Evolutionary conservation across 2,888 invertebrate species (phyloP).

Genomic region (Pseudoips prasinana): DNA sequence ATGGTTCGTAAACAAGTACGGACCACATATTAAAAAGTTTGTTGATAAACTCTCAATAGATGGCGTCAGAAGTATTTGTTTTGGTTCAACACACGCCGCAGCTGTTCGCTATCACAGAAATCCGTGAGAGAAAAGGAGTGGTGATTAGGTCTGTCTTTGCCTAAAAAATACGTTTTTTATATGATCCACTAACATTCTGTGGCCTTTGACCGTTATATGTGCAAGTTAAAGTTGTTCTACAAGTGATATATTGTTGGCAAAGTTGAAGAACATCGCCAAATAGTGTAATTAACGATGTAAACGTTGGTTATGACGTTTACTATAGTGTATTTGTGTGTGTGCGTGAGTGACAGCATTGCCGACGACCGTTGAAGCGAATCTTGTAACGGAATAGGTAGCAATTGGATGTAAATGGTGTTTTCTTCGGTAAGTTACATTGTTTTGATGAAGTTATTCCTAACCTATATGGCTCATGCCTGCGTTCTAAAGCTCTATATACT

Average conservation of each 20-base stretch:
- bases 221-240: conserved; percentile 52
- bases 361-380: conserved; percentile 76
- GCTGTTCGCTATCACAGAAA: conserved; percentile 81
- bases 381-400: conserved; percentile 68
- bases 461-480: conserved; percentile 56
- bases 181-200: conserved; percentile 61
- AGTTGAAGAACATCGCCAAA: conserved; percentile 56
- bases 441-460: conserved; percentile 52
- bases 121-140: conserved; percentile 81
- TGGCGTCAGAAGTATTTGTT: conserved; percentile 71
- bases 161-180: conserved; percentile 72
- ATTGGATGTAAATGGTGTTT: conserved; percentile 61
- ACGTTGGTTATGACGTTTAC: conserved; percentile 79
- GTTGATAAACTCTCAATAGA: conserved; percentile 48
- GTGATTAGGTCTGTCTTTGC: conserved; percentile 76
- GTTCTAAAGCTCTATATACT: conserved; percentile 31
- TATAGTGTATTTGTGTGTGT: conserved; percentile 66
- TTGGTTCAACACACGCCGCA: conserved; percentile 75
- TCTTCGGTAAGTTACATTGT: conserved; percentile 63
- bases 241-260: conserved; percentile 62
- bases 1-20: too few species aligned
- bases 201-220: conserved; percentile 54
- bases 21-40: too few species aligned
- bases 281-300: conserved; percentile 71
- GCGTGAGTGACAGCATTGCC: conserved; percentile 72